These are phyloP conservation scores for Cygnus olor DNA, from an alignment of 2,797 vertebrate genomes.

Conservation along the genomic window DNA sequence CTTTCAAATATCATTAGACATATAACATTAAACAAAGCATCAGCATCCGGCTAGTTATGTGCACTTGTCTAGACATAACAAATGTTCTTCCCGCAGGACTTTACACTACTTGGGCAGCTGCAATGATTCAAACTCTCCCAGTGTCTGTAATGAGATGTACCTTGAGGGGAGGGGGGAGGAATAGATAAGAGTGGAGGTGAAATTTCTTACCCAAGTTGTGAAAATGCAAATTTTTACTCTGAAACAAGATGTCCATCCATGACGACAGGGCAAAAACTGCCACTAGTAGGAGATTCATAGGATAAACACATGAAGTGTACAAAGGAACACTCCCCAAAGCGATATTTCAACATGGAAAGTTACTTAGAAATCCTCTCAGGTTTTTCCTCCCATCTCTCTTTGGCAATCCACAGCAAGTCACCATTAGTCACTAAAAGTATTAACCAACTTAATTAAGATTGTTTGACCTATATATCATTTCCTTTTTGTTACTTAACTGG, in stretches of 20 bases:
- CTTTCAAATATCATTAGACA: not conserved
- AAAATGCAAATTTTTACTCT: not conserved
- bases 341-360: constrained; percentile 22
- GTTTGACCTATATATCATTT: not conserved
- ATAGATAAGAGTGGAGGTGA: not conserved
- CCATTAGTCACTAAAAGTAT: not conserved
- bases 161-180: not conserved
- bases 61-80: not conserved
- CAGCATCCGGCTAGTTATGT: not conserved
- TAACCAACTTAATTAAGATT: not conserved
- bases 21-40: not conserved
- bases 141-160: not conserved
- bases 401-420: not conserved
- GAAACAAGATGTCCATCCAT: accelerated
- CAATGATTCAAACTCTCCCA: not conserved
- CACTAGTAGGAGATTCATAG: not conserved
- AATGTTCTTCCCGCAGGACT: not conserved
- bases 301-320: not conserved
- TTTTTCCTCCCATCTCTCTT: not conserved
- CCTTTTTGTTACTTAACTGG: not conserved
- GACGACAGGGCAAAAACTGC: not conserved
- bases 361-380: not conserved
- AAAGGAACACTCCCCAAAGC: not conserved
- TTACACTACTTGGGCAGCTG: not conserved
- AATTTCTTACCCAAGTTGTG: not conserved